These are phyloP conservation scores for Gymnopithys bicolor DNA, from an alignment of 2,797 vertebrate genomes.

Conservation along the genomic window DNA sequence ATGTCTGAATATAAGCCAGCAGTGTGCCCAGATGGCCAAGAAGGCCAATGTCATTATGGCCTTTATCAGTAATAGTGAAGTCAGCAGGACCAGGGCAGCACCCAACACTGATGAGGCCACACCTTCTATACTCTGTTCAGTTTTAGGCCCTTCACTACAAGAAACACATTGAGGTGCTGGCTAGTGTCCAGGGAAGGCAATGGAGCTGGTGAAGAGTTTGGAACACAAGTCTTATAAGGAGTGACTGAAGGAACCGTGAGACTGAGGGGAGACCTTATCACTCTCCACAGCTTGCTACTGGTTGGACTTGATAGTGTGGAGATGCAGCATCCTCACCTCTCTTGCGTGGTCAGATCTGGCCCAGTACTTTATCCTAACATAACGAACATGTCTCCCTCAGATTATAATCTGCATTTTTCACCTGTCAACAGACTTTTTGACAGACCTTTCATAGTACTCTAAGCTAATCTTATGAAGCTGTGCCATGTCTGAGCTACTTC, in stretches of 20 bases:
- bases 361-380: not conserved
- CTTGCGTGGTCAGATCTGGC: not conserved
- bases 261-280: not conserved
- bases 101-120: fast-evolving
- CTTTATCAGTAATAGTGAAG: not conserved
- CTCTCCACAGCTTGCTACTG: not conserved
- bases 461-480: not conserved
- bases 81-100: not conserved
- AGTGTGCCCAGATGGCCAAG: not conserved
- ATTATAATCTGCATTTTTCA: not conserved
- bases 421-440: not conserved
- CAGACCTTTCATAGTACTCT: not conserved
- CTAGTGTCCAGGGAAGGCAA: not conserved
- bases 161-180: not conserved
- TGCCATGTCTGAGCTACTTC: not conserved
- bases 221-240: not conserved
- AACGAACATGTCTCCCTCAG: not conserved
- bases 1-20: not conserved
- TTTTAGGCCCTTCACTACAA: not conserved
- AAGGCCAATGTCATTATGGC: not conserved
- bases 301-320: fast-evolving
- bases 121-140: not conserved
- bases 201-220: not conserved
- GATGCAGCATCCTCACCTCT: not conserved
- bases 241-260: not conserved